Base-by-base conservation (phyloP, 1,140 invertebrate genomes). In the Cydia splendana region DNA sequence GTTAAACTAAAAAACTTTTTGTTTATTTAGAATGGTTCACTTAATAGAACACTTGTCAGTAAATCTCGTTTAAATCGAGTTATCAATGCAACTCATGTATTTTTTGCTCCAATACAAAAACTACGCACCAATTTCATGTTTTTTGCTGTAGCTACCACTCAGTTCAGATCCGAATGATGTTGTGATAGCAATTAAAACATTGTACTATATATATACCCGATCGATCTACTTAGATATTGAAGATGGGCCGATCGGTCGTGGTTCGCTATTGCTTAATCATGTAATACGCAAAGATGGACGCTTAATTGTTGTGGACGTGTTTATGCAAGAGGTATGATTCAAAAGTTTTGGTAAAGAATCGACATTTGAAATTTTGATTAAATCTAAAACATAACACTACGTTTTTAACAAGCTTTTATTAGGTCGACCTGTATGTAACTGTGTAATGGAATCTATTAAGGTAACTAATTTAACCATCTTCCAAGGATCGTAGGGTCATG, bases 131-230 rank as follows among this genome's bases (percentile, higher is more conserved):
- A 79, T 87, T 87, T 92, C 90, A 92, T 91, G 53, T 77, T 81
- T 82, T 79, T 76, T 81, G 65, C 28, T 81, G 74, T 73, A 84
- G 77, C 78, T 82, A 80, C 79, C 76, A 67, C 75, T 77, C 81
- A 77, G 82, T 84, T 82, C 82, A 13, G 75, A 57, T 75, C 78
- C 74, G 74, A 79, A 69, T 83, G 80, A 71, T 76, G 75, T n/a
- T 90, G 84, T 92, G 90, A 90, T 88, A 85, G 80, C 67, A 77
- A 80, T 67, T 24, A 20, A 71, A 28, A 71, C 12, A 75, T 45
- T 78, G 82, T 82, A 84, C 84, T 85, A 85, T 92, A 91, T 91
- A 86, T 92, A 92, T 92, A 92, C 82, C 79, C 79, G 81, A 86
- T 89, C 83, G 88, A 90, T 91, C 87, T 88, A 89, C 80, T 86